These are phyloP conservation scores for Acrobasis suavella DNA, from an alignment of 2,888 invertebrate genomes.

Conservation along the genomic window DNA sequence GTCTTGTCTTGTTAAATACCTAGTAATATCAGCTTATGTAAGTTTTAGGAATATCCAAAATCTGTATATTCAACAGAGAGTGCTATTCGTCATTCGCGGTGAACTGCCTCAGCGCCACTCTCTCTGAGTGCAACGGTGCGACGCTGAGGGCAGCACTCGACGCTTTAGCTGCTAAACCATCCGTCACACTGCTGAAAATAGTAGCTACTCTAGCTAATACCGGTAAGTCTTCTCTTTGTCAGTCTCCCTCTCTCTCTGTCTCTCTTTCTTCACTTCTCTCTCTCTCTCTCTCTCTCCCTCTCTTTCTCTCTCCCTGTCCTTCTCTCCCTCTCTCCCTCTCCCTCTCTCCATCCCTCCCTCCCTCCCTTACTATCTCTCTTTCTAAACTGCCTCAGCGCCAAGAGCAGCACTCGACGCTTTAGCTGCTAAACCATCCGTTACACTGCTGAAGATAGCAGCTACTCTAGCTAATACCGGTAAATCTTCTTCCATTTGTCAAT, in stretches of 20 bases:
- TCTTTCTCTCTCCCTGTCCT: too few species aligned
- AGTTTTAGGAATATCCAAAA: too few species aligned
- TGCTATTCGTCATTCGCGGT: conserved; percentile 37
- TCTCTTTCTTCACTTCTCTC: too few species aligned
- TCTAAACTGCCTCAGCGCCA: too few species aligned
- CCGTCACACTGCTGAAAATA: conserved; percentile 40
- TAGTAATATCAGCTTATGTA: too few species aligned
- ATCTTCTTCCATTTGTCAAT: background rate
- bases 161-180: conserved; percentile 38
- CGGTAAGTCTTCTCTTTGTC: conserved; percentile 28
- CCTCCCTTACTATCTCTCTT: too few species aligned
- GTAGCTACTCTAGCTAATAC: conserved; percentile 44
- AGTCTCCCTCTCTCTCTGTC: too few species aligned
- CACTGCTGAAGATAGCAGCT: background rate
- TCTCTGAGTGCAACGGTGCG: conserved; percentile 31
- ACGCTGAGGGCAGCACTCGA: conserved; percentile 47
- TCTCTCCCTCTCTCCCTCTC: too few species aligned
- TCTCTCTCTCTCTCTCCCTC: too few species aligned
- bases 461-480: background rate
- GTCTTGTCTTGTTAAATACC: too few species aligned
- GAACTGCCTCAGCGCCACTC: conserved; percentile 37
- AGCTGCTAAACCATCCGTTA: background rate
- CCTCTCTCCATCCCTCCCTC: too few species aligned
- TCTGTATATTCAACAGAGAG: conserved; percentile 32
- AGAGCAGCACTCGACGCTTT: background rate